Evolutionary conservation across 2,797 vertebrate genomes (phyloP), one percentile per base, ranked within the genome.

Genomic region (Synanceia verrucosa): DNA sequence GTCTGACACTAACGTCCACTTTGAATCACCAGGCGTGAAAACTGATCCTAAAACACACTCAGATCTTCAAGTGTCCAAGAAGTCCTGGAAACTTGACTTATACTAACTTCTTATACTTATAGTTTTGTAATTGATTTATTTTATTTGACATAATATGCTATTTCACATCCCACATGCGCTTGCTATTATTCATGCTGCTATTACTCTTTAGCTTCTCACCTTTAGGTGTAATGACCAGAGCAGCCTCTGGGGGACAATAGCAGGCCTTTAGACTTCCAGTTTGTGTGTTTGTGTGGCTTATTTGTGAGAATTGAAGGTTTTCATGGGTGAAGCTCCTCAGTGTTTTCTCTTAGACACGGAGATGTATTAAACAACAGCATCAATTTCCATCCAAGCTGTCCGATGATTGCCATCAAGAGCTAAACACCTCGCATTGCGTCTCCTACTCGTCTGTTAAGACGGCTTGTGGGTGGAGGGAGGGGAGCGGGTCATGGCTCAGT

Each of bases 401-500:
- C 6, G 24, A 70, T 75, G 70, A 83, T 81, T 71, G 66, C 66
- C 34, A 47, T 77, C 57, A 56, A 76, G 76, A 60, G 62, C 39
- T 55, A 34, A 60, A 63, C 18, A 11, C 9, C 60, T 64, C 10
- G 0, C 47, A 36, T 52, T 53, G 26, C 43, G 63, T 72, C 52
- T 51, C 55, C 63, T 33, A 26, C 36, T 18, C 1, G 12, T 50
- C 58, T 33, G 21, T 75, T 55, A 50, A 56, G 50, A 29, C 31
- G 23, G 47, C 29, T 51, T 48, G 31, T 48, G 0, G 0, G 13
- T 23, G 23, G 4, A 1, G 6, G 14, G 13, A 13, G 50, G 18
- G 11, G 36, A 6, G 26, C 6, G 3, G n/a, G 34, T 51, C 51
- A 59, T 4, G 14, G 28, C 46, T 28, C 11, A 26, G 13, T 33